Evolutionary conservation across 2,797 vertebrate genomes (phyloP).

Genomic region (Limosa lapponica): DNA sequence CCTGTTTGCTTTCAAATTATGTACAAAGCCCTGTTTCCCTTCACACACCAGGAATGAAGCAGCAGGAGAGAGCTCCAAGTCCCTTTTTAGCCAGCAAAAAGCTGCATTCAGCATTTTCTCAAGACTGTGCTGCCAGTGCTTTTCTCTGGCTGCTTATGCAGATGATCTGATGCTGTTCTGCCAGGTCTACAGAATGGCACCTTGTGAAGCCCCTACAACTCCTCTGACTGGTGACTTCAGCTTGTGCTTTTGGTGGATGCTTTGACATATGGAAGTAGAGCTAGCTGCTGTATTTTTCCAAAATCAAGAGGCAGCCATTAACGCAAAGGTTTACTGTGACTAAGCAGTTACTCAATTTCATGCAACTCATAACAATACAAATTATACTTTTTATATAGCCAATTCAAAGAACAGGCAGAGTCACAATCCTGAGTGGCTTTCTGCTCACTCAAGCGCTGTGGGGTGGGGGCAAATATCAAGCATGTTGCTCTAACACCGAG

Average conservation of each 20-base stretch:
- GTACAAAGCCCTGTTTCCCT: conserved; percentile 12
- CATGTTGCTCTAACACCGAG: fast-evolving
- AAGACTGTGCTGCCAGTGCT: neutral
- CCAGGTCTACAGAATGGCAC: neutral
- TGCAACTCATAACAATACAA: neutral
- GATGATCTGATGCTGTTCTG: neutral
- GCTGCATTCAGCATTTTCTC: conserved; percentile 28
- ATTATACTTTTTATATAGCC: neutral
- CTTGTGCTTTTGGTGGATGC: neutral
- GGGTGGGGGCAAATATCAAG: neutral
- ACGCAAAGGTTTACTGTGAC: neutral
- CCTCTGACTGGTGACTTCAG: neutral
- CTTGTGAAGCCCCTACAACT: neutral
- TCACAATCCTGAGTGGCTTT: neutral
- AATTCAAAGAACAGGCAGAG: neutral
- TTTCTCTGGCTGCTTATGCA: neutral
- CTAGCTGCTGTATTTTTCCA: neutral
- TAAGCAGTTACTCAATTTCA: neutral
- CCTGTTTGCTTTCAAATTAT: conserved; percentile 31
- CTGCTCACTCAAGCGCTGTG: neutral
- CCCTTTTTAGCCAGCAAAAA: conserved; percentile 31
- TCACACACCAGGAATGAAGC: neutral
- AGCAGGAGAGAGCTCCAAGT: conserved; percentile 24
- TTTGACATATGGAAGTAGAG: neutral
- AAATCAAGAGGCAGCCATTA: neutral